These are phyloP conservation scores for Pocota personata DNA, from an alignment of 2,888 invertebrate genomes.

Conservation along the genomic window DNA sequence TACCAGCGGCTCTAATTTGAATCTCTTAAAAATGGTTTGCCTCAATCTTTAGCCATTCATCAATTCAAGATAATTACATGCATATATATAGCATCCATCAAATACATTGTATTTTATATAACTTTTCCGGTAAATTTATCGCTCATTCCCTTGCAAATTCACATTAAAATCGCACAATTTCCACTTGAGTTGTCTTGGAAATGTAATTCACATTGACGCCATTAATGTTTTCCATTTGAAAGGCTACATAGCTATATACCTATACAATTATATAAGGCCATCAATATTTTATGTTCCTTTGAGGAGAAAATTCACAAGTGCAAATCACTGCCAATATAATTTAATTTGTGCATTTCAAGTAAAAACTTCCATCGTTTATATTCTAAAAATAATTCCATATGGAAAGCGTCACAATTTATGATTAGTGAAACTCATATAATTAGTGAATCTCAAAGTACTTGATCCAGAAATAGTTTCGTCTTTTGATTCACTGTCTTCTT, in stretches of 20 bases:
- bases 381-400: slow-evolving; percentile 33
- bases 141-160: not conserved
- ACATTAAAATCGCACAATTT: not conserved
- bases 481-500: not conserved
- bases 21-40: not conserved
- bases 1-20: not conserved
- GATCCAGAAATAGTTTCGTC: not conserved
- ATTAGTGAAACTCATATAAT: too few relatives aligned
- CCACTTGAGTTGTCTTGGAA: slow-evolving; percentile 5
- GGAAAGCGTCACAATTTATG: slow-evolving; percentile 11
- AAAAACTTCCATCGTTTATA: not conserved
- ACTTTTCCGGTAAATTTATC: not conserved
- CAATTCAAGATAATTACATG: not conserved
- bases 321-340: slow-evolving; percentile 35
- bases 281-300: not conserved
- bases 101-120: not conserved
- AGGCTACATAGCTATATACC: not conserved
- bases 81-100: not conserved
- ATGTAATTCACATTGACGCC: slow-evolving; percentile 11
- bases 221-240: not conserved
- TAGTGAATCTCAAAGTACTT: not conserved
- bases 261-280: not conserved
- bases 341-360: slow-evolving; percentile 7
- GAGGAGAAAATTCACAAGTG: slow-evolving; percentile 7
- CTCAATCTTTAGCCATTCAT: not conserved